These are phyloP conservation scores for Macroglossus sobrinus DNA, from an alignment of 2,113 vertebrate species.

Conservation along the genomic window DNA sequence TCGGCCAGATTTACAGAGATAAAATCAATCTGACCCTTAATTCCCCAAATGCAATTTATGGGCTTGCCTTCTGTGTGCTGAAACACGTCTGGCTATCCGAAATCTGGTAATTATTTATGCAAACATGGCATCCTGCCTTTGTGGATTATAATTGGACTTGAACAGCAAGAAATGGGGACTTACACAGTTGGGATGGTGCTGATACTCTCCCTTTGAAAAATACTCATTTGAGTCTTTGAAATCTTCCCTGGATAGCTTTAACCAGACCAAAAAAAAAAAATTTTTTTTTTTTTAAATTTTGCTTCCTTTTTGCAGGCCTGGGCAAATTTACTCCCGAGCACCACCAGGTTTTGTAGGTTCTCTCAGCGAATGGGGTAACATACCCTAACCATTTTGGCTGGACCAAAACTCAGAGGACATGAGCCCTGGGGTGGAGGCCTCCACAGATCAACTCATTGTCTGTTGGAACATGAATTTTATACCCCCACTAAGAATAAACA, in stretches of 20 bases:
- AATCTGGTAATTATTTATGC: constrained; percentile 74
- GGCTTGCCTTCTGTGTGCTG: constrained; percentile 70
- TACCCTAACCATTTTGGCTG: background rate
- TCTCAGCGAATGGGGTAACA: background rate
- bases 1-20: constrained; percentile 61
- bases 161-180: constrained; percentile 39
- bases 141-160: constrained; percentile 65
- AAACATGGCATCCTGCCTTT: constrained; percentile 64
- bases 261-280: background rate
- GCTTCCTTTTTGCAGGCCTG: background rate
- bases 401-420: background rate
- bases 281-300: background rate
- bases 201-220: constrained; percentile 58
- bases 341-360: background rate
- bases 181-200: background rate
- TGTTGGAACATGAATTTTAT: constrained; percentile 39
- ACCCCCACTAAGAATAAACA: constrained; percentile 51
- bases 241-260: constrained; percentile 22
- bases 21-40: constrained; percentile 75
- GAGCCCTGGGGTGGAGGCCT: background rate
- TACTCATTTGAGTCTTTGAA: constrained; percentile 64
- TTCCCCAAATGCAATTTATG: constrained; percentile 70
- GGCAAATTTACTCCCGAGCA: background rate
- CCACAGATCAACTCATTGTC: background rate
- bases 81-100: constrained; percentile 61